Conservation (phyloP, 2,888 invertebrate species). For the Charanyca ferruginea region DNA sequence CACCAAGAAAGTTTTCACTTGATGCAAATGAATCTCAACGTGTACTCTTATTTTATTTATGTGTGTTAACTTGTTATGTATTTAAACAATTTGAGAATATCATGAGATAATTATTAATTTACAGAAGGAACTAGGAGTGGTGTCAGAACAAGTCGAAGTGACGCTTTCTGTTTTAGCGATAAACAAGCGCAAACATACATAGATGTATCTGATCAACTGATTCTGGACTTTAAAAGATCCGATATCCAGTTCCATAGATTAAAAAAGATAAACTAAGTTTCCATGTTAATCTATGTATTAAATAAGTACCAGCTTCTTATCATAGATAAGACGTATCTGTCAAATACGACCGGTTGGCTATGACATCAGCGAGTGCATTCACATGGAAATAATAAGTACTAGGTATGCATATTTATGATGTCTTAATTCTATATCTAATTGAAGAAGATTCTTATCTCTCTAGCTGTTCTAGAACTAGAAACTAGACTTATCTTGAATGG, state of each 20-base stretch:
- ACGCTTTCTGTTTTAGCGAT: too few species aligned
- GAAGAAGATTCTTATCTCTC: neutral
- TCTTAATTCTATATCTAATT: constrained; percentile 27
- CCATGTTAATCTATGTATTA: constrained; percentile 41
- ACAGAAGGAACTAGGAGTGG: too few species aligned
- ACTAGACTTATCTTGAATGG: constrained; percentile 2
- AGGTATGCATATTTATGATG: constrained; percentile 29
- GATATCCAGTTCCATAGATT: constrained; percentile 28
- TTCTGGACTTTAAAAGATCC: constrained; percentile 21
- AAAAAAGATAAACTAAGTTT: constrained; percentile 32
- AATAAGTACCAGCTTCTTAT: constrained; percentile 37
- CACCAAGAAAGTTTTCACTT: too few species aligned
- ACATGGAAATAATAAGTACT: neutral
- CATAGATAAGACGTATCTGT: constrained; percentile 47
- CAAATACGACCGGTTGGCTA: constrained; percentile 24
- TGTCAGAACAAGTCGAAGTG: too few species aligned
- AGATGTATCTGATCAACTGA: constrained; percentile 3
- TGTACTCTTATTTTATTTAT: too few species aligned
- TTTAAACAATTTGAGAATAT: too few species aligned
- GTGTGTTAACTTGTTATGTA: too few species aligned
- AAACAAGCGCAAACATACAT: too few species aligned
- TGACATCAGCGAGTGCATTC: constrained; percentile 9
- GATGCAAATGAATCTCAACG: too few species aligned
- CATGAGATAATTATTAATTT: too few species aligned
- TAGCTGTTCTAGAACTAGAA: constrained; percentile 1